Evolutionary conservation across 2,113 vertebrate genomes (phyloP), one percentile per base, ranked within the genome.

Genomic region (Sisor rabdophorus): DNA sequence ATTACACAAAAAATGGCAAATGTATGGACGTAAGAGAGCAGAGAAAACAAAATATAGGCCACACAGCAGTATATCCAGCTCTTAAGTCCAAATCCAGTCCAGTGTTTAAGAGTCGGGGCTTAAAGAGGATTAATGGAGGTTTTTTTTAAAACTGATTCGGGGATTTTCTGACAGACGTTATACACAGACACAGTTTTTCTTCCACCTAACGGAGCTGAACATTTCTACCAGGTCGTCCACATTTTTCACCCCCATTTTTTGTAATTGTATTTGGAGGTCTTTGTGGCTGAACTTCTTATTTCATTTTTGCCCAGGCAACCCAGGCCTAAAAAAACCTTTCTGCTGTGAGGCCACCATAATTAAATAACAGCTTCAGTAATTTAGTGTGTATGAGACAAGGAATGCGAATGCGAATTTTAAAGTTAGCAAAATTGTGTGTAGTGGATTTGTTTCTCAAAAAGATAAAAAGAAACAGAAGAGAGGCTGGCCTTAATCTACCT

Each of bases 101-200:
- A n/a, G 67, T 70, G 90, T 88, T 91, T 83, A 91, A 89, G n/a
- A n/a, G n/a, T n/a, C n/a, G n/a, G n/a, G n/a, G 86, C 79, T 85
- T 82, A 91, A 92, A 91, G 88, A 87, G 87, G 90, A 90, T 93
- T 92, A 92, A 80, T 86, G 78, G 61, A 76, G 79, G 81, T 85
- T 86, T 82, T 88, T 92, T 11, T 16, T 50, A 83, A 85, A 89
- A 79, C 83, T 80, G 83, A 81, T 75, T 85, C 80, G 68, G 74
- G 32, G 77, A 83, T 92, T 90, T 90, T 85, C 79, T 73, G 89
- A 86, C 88, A 88, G 87, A 87, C 86, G 84, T 11, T 76, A 87
- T 56, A 20, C 50, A 70, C 77, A 77, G 77, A 61, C 47, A 65
- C 24, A 13, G 26, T 26, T 71, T 26, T 69, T 48, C 32, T 30